Base-by-base conservation (phyloP, 1,140 invertebrate species). In the Drosophila burlai region DNA sequence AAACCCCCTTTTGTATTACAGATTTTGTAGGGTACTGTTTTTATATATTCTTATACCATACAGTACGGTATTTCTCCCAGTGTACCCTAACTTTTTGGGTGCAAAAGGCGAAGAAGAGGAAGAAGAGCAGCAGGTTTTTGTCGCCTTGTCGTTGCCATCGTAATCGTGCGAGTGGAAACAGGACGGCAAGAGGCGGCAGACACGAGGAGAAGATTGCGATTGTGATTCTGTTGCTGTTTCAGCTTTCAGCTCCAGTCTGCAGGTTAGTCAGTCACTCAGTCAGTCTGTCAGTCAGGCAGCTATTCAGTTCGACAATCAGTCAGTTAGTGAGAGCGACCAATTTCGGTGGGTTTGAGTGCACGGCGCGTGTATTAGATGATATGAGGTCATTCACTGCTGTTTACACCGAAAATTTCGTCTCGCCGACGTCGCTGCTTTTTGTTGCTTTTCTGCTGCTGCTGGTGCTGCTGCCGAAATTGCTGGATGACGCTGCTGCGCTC, bases 361-460 rank as follows among this genome's bases (percentile, higher is more conserved):
- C 81, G 76, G 90, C 82, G 90, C 90, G 90, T 92, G 90, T 92
- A 75, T 83, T 86, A 90, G 82, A 92, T 92, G 82, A 91, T 92
- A 92, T 91, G 85, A 92, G 90, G 90, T 92, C 90, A 92, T 92
- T 92, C 90, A 92, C 90, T 92, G 90, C 75, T 90, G 81, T 90
- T 81, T 85, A 90, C 86, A 90, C 64, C 84, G 45, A 89, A 90
- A 82, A 79, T 79, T 76, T 80, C 83, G 84, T 90, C 84, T 87
- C 84, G 80, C 73, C 73, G 54, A 62, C 63, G 74, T 34, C 16
- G 79, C 21, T 49, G 74, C 45, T 55, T 55, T 55, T 55, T 55
- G 54, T 55, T 55, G 52, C 52, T 55, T 55, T 55, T 49, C 58
- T 40, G 29, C 59, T 62, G 40, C 64, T 40, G 49, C 46, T 58